Evolutionary conservation across 2,113 vertebrate genomes (phyloP), one percentile per base, ranked within the genome.

Genomic region (Isurus oxyrinchus): DNA sequence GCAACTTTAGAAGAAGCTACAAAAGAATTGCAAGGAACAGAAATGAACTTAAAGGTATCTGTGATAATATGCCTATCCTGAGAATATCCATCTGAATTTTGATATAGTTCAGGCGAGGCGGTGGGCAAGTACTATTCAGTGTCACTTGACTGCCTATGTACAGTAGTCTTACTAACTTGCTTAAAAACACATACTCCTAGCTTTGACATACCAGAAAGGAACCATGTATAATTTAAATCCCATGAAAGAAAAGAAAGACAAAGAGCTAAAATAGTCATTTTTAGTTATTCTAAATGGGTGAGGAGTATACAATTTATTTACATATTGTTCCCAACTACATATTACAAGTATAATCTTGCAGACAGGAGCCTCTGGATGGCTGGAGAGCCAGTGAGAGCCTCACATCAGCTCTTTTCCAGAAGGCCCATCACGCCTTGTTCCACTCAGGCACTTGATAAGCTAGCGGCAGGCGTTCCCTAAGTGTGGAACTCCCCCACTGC

Each of bases 11-110:
- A 95, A 21, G 66, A 95, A 95, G 66, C 94, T 53, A 95, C 94
- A 4, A 95, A 95, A 72, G 94, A 95, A 53, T 31, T 95, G 94
- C 94, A 95, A 95, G 67, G 66, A 55, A 95, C 94, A 55, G 94
- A 95, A 95, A 53, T 95, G 94, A 95, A 95, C 66, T 72, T 95
- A 95, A 95, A 95, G 94, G 94, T 95, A 63, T 55, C 5, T 95
- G 5, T 63, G 13, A 66, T 66, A 10, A 94, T 10, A 19, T 44
- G n/a, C 40, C 69, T 49, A 25, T 95, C 53, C 40, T 40, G 16
- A 94, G 66, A 63, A 3, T 94, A 94, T 94, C 61, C 86, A 55
- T 40, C 59, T 94, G 35, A 94, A 11, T 94, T 11, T n/a, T 94
- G 35, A 66, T 66, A 63, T 19, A 40, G 2, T 66, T 94, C 31